Base-by-base conservation (phyloP, 2,797 vertebrate species). In the Hippoglossus hippoglossus region DNA sequence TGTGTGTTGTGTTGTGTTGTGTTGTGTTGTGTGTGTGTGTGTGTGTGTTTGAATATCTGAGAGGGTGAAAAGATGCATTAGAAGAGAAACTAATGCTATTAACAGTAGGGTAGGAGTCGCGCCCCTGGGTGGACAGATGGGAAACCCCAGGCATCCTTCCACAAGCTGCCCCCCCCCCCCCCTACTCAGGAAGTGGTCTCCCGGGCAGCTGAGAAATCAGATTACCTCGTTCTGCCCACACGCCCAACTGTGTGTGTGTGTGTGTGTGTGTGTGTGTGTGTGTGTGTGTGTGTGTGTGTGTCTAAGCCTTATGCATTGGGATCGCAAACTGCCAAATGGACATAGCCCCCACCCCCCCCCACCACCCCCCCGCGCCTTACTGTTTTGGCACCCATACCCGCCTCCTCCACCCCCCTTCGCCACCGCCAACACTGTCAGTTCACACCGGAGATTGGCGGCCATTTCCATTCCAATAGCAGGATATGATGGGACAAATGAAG, bases 401-500 rank as follows among this genome's bases (percentile, higher is more conserved):
- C 26, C 63, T 67, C 46, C 12, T 57, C 22, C 4, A 1, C 71
- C 59, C 59, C 44, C 25, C 52, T 58, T 24, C 25, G 18, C 63
- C 73, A 50, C 59, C 75, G 24, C n/a, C 12, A 3, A 63, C 47
- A 3, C 77, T 71, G 76, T 76, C 81, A 76, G 24, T 53, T 81
- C 77, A 78, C 79, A 71, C 78, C 75, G 89, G 84, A 88, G 88
- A 87, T 73, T 89, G 83, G 63, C 53, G 24, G 22, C 67, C 71
- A 92, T 95, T 96, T 95, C 91, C 91, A 87, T 95, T 83, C 93
- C 93, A 95, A 95, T 94, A 91, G 87, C 89, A 93, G 94, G 91
- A 94, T 94, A 90, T 91, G 92, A 92, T 92, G 83, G 83, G 92
- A 93, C 94, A 95, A 91, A 94, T 94, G 92, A 95, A 95, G 95